Evolutionary conservation across 2,797 vertebrate genomes (phyloP).

Genomic region (Alauda arvensis): DNA sequence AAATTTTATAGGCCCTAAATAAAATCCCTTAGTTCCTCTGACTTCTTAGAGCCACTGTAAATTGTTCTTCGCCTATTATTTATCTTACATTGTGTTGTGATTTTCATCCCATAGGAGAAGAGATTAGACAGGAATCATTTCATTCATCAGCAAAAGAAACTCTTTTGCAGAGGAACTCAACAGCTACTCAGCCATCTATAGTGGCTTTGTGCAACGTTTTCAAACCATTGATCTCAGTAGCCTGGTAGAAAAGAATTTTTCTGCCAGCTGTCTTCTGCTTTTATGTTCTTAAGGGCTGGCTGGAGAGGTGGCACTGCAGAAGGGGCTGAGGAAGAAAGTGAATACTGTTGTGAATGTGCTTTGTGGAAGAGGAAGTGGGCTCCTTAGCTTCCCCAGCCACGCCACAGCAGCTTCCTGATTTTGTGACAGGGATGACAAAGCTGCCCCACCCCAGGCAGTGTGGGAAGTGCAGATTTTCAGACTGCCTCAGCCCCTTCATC

Average conservation of each 20-base stretch:
- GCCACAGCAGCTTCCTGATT: background rate
- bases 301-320: background rate
- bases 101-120: background rate
- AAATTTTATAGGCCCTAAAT: background rate
- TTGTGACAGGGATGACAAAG: background rate
- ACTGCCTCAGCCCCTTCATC: background rate
- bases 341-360: background rate
- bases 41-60: background rate
- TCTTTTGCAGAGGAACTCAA: background rate
- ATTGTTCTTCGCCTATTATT: background rate
- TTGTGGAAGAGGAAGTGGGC: background rate
- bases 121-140: background rate
- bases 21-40: background rate
- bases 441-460: background rate
- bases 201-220: background rate
- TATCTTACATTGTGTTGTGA: background rate
- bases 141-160: background rate
- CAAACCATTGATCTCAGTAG: background rate
- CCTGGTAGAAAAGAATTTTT: background rate
- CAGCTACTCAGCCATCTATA: background rate
- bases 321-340: background rate
- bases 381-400: background rate
- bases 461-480: background rate
- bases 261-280: background rate
- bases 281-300: background rate